Evolutionary conservation across 2,888 invertebrate species (phyloP).

Genomic region (Protula sp.): DNA sequence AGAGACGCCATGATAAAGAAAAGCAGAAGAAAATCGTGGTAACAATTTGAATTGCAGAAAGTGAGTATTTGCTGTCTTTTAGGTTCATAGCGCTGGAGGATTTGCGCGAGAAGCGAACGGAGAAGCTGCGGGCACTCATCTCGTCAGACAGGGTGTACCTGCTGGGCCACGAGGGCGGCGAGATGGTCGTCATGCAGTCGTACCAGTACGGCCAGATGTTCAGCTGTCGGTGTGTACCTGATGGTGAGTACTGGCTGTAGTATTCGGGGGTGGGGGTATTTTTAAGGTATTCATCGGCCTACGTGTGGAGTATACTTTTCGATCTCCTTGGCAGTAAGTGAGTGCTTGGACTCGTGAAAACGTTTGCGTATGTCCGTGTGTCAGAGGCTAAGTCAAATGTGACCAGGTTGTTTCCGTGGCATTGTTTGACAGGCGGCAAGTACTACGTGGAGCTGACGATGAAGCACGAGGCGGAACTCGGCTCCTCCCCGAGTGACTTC

Average conservation of each 20-base stretch:
- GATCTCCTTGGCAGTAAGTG: too few relatives aligned
- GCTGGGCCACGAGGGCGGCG: slow-evolving; percentile 58
- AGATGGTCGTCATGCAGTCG: slow-evolving; percentile 44
- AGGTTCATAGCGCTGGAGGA: slow-evolving; percentile 76
- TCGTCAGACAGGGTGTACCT: slow-evolving; percentile 71
- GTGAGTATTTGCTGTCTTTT: too few relatives aligned
- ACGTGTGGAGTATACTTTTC: too few relatives aligned
- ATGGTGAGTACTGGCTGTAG: slow-evolving; percentile 9
- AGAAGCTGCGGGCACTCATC: slow-evolving; percentile 71
- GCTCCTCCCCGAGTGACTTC: slow-evolving; percentile 47
- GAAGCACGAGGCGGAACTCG: slow-evolving; percentile 56
- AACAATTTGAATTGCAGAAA: too few relatives aligned
- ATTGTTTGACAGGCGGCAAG: slow-evolving; percentile 45
- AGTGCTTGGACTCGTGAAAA: too few relatives aligned
- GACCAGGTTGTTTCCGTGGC: neutral
- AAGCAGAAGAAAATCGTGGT: too few relatives aligned
- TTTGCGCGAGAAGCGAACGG: slow-evolving; percentile 69
- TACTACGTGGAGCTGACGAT: slow-evolving; percentile 67
- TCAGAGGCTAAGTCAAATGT: neutral
- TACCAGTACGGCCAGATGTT: slow-evolving; percentile 39
- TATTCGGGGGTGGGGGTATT: neutral
- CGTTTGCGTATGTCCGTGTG: too few relatives aligned
- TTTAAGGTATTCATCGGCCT: too few relatives aligned
- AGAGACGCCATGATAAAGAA: too few relatives aligned
- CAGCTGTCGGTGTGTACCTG: slow-evolving; percentile 27